Base-by-base conservation (phyloP, 2,888 invertebrate species). In the Drosophila longiperda region DNA sequence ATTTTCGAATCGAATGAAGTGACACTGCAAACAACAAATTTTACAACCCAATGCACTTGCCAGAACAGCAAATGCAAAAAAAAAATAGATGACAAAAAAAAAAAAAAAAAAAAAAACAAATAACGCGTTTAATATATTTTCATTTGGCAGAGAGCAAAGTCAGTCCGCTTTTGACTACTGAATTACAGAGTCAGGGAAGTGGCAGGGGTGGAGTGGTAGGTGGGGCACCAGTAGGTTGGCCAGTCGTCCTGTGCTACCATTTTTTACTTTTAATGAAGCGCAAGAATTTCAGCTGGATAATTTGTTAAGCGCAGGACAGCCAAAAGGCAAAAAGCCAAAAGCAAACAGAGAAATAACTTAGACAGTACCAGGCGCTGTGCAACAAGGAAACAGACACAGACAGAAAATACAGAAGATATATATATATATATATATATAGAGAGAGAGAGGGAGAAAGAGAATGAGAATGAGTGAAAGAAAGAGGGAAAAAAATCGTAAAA, bases 191-290 rank as follows among this genome's bases (percentile, higher is more conserved):
- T 53, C 55, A 45, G 66, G 5, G 48, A 23, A 23, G 49, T 12
- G 20, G 20, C 15, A 23, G 0, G 26, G 3, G n/a, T n/a, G 1
- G 12, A 33, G 34, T 6, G 9, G 40, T 23, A 15, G 23, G 7
- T 45, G 40, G 20, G 26, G 17, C 34, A 32, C 40, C 29, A 49
- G 29, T 53, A 49, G 48, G 55, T 59, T 59, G 63, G 65, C 63
- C 73, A 81, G 67, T 65, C 73, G 66, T 75, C 72, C 66, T 73
- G 75, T 73, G 80, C 70, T 72, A 77, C 83, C 83, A 87, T 89
- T 84, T 91, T 91, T 90, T 89, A 88, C 83, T 91, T 89, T 91
- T 90, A 91, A 91, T 91, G 91, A 91, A 91, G 89, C 90, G 90
- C 84, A 89, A 90, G 87, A 91, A 91, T 90, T 91, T 91, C 84